Evolutionary conservation across 2,113 vertebrate species (phyloP).

Genomic region (Indicator indicator): DNA sequence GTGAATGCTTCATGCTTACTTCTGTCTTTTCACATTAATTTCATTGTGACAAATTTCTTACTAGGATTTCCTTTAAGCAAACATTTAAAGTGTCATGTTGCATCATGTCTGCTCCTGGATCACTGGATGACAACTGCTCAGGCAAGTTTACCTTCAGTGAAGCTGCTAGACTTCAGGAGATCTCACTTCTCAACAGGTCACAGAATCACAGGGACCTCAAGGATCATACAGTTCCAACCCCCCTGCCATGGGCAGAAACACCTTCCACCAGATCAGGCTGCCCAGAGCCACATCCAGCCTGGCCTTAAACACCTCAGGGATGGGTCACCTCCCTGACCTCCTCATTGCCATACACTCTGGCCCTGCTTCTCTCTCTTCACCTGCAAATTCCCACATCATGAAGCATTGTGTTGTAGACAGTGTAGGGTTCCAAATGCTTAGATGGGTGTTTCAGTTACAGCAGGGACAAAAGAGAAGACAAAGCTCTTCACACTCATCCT

Average conservation of each 20-base stretch:
- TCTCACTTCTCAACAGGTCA: neutral
- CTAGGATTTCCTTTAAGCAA: neutral
- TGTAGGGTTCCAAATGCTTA: neutral
- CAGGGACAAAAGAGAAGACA: neutral
- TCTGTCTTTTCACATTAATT: neutral
- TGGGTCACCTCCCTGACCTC: neutral
- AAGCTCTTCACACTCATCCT: neutral
- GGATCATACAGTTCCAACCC: no score
- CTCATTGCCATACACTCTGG: rapidly evolving
- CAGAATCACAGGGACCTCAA: no score
- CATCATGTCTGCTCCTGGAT: neutral
- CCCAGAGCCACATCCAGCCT: no score
- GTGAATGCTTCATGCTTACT: neutral
- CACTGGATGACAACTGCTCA: neutral
- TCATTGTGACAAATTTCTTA: neutral
- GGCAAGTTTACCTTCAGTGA: neutral
- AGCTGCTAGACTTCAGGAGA: neutral
- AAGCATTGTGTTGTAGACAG: neutral
- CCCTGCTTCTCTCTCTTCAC: neutral
- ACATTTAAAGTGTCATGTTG: neutral
- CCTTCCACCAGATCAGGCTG: no score
- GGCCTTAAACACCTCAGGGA: no score
- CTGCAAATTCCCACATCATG: neutral
- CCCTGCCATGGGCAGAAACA: no score
- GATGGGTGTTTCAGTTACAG: neutral